Percentiles rank a stretch among this genome's conserved stretches.
Evolutionary conservation across 2,113 vertebrate genomes (phyloP).

Genomic region (Amphilophus citrinellus): DNA sequence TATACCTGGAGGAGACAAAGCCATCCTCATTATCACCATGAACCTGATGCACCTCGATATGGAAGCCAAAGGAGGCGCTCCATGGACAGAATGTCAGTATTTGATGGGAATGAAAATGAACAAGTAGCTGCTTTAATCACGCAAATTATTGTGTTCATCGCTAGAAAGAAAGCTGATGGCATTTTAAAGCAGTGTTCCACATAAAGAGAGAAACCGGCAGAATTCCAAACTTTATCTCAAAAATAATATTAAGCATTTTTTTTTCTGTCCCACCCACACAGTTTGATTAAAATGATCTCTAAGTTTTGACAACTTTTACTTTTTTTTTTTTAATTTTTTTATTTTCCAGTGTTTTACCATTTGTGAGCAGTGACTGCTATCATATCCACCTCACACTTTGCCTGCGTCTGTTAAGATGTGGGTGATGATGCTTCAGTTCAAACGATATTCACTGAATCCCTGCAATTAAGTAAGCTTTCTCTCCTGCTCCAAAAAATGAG

Average conservation of each 20-base stretch:
- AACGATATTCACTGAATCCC: constrained; percentile 8
- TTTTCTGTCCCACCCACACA: not conserved
- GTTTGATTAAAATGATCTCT: not conserved
- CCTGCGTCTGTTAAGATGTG: not conserved
- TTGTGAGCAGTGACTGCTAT: not conserved
- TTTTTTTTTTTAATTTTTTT: too few relatives aligned
- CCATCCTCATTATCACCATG: too few relatives aligned
- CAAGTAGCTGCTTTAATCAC: too few relatives aligned
- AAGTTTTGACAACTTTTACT: not conserved
- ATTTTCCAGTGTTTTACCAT: not conserved
- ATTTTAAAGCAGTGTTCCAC: too few relatives aligned
- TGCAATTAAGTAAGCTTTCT: constrained; percentile 21
- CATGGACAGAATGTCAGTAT: too few relatives aligned
- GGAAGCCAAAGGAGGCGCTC: too few relatives aligned
- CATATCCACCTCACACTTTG: not conserved
- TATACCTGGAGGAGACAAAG: too few relatives aligned
- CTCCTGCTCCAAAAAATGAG: constrained; percentile 4
- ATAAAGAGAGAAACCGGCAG: not conserved
- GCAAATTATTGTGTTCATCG: too few relatives aligned
- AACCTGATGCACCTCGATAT: too few relatives aligned
- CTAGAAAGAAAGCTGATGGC: too few relatives aligned
- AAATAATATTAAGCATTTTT: not conserved
- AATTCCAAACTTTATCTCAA: not conserved
- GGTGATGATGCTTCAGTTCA: not conserved
- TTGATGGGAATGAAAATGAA: too few relatives aligned